Base-by-base conservation (phyloP, 2,797 vertebrate species). In the Mus minutoides region DNA sequence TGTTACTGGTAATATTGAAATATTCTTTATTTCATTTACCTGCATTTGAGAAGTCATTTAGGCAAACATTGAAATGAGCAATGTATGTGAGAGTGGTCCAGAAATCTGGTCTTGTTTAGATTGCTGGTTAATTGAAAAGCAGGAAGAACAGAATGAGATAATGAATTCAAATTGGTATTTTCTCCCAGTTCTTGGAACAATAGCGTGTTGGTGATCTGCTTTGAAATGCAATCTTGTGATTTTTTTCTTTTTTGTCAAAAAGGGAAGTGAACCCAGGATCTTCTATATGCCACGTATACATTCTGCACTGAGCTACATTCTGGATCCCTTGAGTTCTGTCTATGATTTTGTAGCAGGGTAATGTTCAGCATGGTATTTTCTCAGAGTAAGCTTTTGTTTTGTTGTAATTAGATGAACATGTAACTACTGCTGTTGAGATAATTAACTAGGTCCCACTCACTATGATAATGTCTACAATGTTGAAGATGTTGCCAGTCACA, bases 371-470 rank as follows among this genome's bases (percentile, higher is more conserved):
- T 46, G 11, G 21, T 67, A 12, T 90, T 88, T 69, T 17, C 7
- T 58, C 26, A 92, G 46, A 83, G 54, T 67, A n/a, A 60, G 37
- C 37, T 96, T 92, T 77, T 37, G 26, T 84, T 92, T 85, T 22
- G 21, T 78, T 62, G 49, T 43, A 3, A 85, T 19, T 67, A 92
- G 83, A 84, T 16, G 92, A 92, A 16, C 37, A 22, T 67, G 64
- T 31, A 26, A 49, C 52, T 40, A 86, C 17, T 8, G 7, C 9
- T 60, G 9, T 85, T 90, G 67, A 82, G 46, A 82, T 64, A 88
- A 80, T 40, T 67, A 90, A 90, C 24, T 31, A 90, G 88, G 29
- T 31, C 17, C 24, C 3, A 79, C 24, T 92, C 24, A 52, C 58
- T 80, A 77, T 49, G 67, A 77, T 0, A 93, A 71, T 80, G 94